A percentile compares a stretch with the other conserved stretches of the same genome.
Evolutionary conservation across 1,140 invertebrate genomes (phyloP).

Genomic region (Liolophura sinensis): DNA sequence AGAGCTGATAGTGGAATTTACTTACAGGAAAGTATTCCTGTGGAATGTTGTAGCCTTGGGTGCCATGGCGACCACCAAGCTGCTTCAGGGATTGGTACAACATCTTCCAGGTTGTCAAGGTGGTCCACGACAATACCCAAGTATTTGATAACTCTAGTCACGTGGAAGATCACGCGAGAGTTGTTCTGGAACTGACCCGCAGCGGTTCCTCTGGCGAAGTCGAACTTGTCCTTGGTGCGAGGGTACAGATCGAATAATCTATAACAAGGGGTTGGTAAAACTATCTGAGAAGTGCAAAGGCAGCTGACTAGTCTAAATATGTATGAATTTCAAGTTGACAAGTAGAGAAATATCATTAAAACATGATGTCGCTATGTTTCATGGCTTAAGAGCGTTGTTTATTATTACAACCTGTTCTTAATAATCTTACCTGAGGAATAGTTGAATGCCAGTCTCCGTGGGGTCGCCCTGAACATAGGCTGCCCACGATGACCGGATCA

Average conservation of each 20-base stretch:
- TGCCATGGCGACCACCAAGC: constrained; percentile 18
- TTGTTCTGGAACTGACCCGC: constrained; percentile 17
- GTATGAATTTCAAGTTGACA: no score
- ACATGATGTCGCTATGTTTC: no score
- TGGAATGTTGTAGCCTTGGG: constrained; percentile 12
- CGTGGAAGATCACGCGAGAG: constrained; percentile 17
- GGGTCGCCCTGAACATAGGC: constrained; percentile 9
- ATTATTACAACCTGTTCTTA: no score
- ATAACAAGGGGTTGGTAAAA: no score
- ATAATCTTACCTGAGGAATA: constrained; percentile 10
- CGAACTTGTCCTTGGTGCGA: constrained; percentile 14
- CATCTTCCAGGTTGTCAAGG: constrained; percentile 14
- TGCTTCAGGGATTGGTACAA: constrained; percentile 17
- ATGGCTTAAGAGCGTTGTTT: no score
- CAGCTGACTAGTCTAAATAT: not conserved
- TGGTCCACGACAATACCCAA: constrained; percentile 12
- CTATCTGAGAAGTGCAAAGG: no score
- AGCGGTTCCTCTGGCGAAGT: constrained; percentile 13
- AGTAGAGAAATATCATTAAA: no score
- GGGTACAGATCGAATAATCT: constrained; percentile 12
- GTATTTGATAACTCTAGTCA: constrained; percentile 19
- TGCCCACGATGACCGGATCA: constrained; percentile 9
- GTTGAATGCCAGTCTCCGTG: constrained; percentile 11
- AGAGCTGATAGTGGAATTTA: not conserved
- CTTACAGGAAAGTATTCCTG: constrained; percentile 16